These are phyloP conservation scores for Scolopax bukidnonensis DNA, from an alignment of 2,797 vertebrate species.

Conservation along the genomic window DNA sequence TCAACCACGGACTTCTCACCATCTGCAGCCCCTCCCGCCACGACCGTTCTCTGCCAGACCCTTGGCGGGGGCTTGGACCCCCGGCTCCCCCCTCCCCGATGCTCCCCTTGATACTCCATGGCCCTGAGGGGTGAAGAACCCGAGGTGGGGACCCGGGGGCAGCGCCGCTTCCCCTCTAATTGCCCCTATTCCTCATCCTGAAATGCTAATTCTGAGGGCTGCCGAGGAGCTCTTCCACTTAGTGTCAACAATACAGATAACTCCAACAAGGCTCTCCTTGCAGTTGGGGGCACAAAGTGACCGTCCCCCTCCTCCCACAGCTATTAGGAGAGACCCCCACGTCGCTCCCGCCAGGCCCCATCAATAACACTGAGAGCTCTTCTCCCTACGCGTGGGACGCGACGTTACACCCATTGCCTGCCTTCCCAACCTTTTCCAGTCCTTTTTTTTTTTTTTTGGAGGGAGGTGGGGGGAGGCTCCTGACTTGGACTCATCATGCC, in stretches of 20 bases:
- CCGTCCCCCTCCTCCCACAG: not conserved
- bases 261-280: not conserved
- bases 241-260: conserved; percentile 67
- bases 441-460: too few species aligned
- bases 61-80: not conserved
- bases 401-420: not conserved
- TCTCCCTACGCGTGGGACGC: rapidly evolving
- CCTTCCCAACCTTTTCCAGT: rapidly evolving
- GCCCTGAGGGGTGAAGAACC: not conserved
- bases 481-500: rapidly evolving
- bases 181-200: conserved; percentile 58
- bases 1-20: not conserved
- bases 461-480: too few species aligned
- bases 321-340: not conserved
- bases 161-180: not conserved
- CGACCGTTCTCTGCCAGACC: rapidly evolving
- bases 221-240: conserved; percentile 59
- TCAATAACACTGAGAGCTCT: not conserved
- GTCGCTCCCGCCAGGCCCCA: not conserved
- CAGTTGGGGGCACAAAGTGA: not conserved
- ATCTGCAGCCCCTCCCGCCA: not conserved
- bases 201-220: conserved; percentile 69
- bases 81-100: too few species aligned
- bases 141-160: not conserved
- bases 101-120: not conserved